Base-by-base conservation (phyloP, 1,140 invertebrate genomes). In the Bilobella aurantiaca region DNA sequence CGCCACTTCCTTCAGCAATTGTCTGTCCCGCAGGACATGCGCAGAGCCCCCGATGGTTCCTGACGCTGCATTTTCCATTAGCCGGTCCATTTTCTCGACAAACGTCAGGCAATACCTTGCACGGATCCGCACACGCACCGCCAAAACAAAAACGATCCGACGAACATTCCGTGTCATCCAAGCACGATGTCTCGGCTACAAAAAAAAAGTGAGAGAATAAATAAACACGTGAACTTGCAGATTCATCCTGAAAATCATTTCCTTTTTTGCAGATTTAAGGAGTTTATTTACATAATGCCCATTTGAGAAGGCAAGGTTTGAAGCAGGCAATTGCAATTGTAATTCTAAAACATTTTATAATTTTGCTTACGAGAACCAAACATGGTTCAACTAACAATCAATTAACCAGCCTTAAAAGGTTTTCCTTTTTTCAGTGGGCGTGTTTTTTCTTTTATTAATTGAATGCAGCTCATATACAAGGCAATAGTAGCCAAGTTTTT, bases 121-220 rank as follows among this genome's bases (percentile, higher is more conserved):
- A 75, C 8, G 73, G 70, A 63, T 75, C 72, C n/a, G 70, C 72
- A 68, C 74, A 75, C 28, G 72, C 74, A 21, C 69, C 69, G 23
- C 69, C 69, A 42, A 75, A 58, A 58, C 74, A 75, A 64, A 75
- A 72, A 8, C 57, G 59, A 28, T 75, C 72, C 23, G 23, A 62
- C n/a, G 69, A 59, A 58, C 74, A 75, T 18, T 62, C 63, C 3
- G 59, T 68, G 46, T 75, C 74, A 66, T 69, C 67, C 2, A 34
- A 58, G 59, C 73, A 74, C 49, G 58, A 30, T 1, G 49, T 64
- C 57, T 65, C 53, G 25, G 70, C 72, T 73, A 58, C 8, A 72
- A 72, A 32, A 42, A 27, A 32, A 37, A 32, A 66, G n/a, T n/a
- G n/a, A n/a, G 34, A 42, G 18, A 42, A 42, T 42, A 42, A 42